Evolutionary conservation across 2,888 invertebrate species (phyloP).

Genomic region (Digitonthophagus gazella): DNA sequence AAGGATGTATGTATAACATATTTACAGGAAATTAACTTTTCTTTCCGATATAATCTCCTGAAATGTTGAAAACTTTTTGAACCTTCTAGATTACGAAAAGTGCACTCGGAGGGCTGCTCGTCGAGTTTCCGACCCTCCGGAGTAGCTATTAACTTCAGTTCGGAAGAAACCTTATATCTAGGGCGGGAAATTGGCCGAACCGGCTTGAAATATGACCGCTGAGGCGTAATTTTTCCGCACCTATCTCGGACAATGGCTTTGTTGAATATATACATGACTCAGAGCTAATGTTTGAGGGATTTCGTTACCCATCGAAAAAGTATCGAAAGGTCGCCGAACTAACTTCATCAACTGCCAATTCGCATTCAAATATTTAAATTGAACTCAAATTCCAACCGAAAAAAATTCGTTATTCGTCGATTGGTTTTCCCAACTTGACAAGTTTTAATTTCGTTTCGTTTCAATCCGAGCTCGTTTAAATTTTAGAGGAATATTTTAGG

Average conservation of each 20-base stretch:
- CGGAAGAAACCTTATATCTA: not conserved
- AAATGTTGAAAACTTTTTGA: not conserved
- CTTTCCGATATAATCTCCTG: too few relatives aligned
- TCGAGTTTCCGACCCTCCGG: not conserved
- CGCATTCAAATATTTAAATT: too few relatives aligned
- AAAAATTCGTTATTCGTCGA: too few relatives aligned
- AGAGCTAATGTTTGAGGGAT: not conserved
- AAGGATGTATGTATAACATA: too few relatives aligned
- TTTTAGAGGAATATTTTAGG: too few relatives aligned
- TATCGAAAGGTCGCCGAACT: too few relatives aligned
- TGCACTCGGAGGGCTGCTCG: not conserved
- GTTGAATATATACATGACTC: not conserved
- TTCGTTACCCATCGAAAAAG: not conserved
- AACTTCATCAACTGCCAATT: too few relatives aligned
- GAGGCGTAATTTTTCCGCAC: not conserved
- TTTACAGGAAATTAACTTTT: too few relatives aligned
- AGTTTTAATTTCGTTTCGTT: too few relatives aligned
- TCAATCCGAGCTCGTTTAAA: too few relatives aligned
- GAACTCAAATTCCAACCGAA: too few relatives aligned
- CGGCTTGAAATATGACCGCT: not conserved
- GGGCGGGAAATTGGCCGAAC: not conserved
- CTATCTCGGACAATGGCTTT: not conserved
- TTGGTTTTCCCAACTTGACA: too few relatives aligned
- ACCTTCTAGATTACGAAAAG: not conserved
- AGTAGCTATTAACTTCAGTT: not conserved